Evolutionary conservation across 2,888 invertebrate genomes (phyloP), one percentile per base, ranked within the genome.

Genomic region (Tipula lateralis): DNA sequence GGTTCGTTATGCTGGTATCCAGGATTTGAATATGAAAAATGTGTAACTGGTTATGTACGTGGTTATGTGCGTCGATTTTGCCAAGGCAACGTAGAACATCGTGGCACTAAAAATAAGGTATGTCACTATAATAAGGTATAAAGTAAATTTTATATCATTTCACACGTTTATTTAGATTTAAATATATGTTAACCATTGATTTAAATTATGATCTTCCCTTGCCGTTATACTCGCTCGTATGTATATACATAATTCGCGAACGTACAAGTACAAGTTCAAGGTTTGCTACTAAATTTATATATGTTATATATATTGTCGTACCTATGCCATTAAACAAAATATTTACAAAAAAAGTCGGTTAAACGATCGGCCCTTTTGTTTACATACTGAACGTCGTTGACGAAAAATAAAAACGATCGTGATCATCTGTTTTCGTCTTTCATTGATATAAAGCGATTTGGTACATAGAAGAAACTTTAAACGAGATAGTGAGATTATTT

Each of bases 1-100:
- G 99, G 99, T 2, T 98, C 97, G 0, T 90, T 99, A 84, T 96
- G 98, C 90, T 99, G 98, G 98, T 94, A 96, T 90, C 97, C 97
- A 0, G 98, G 98, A 84, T 99, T 99, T 89, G 94, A 94, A 84
- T 97, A 94, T 89, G 92, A 93, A 87, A 93, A 94, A 88, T 95
- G 95, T 85, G 91, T 96, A 13, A 94, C 95, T 13, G 98, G 99
- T n/a, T 95, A 94, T 88, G 89, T 90, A 32, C 87, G 89, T 87
- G 97, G 97, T 1, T 98, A 94, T 89, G 92, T 93, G 12, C 92
- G 98, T 87, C 92, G 95, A 89, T 98, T 98, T 90, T 99, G 97
- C 97, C 98, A 99, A 90, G 96, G 96, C 80, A 96, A 96, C 88
- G 93, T 94, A 0, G 94, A 94, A 6, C 96, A 96, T 89, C 92